These are phyloP conservation scores for Ctenodactylus gundi DNA, from an alignment of 2,113 vertebrate genomes.

Conservation along the genomic window DNA sequence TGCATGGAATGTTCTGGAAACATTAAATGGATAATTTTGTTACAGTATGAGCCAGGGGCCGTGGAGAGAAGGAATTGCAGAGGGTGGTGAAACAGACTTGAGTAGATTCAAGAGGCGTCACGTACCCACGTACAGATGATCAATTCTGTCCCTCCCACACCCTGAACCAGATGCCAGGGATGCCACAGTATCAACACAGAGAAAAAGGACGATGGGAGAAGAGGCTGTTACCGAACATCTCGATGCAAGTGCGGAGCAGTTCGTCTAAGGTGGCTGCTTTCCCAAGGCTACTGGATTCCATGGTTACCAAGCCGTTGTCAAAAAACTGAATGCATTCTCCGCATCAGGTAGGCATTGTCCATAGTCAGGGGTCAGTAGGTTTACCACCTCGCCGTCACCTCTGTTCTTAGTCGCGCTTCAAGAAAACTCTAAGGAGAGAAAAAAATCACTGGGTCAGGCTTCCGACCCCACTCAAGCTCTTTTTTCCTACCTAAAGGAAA, in stretches of 20 bases:
- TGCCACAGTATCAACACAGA: neutral
- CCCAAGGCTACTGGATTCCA: conserved; percentile 93
- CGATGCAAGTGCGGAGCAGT: conserved; percentile 92
- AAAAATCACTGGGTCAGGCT: neutral
- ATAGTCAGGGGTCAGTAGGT: conserved; percentile 24
- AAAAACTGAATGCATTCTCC: conserved; percentile 82
- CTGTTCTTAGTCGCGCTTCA: conserved; percentile 70
- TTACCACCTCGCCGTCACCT: conserved; percentile 64
- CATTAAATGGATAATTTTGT: neutral
- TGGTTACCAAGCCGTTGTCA: conserved; percentile 85
- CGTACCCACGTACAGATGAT: neutral
- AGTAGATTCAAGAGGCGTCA: neutral
- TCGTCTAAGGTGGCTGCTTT: conserved; percentile 94
- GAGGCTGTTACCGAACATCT: conserved; percentile 90
- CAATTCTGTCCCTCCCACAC: neutral
- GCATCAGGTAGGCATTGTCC: conserved; percentile 67
- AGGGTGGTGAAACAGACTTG: neutral
- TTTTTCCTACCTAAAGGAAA: neutral
- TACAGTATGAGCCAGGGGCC: neutral
- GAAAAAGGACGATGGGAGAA: neutral
- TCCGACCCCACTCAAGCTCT: neutral
- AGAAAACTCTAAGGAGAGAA: conserved; percentile 73
- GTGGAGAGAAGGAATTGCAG: neutral
- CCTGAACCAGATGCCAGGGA: neutral
- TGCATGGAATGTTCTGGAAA: conserved; percentile 2